phyloP scores from a whole-genome alignment of 2,888 invertebrate species.

The Ichneumon xanthorius region DNA sequence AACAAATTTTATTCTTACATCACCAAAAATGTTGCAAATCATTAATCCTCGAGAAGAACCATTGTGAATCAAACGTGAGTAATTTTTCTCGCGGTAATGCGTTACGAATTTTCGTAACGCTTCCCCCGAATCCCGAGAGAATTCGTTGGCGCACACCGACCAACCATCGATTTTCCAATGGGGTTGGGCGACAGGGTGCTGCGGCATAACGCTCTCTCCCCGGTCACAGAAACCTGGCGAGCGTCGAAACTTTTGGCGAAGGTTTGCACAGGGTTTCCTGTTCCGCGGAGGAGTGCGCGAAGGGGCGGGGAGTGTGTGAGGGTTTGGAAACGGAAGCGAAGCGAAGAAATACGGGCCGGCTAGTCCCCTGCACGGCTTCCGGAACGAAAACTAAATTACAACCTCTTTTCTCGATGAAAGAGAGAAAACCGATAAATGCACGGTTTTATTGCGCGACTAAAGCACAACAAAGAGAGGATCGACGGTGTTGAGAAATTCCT shows the following conservation, averaged over 20 bases:
- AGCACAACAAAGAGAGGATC: background rate
- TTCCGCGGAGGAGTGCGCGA: background rate
- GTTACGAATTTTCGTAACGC: conserved; percentile 32
- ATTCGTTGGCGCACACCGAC: conserved; percentile 63
- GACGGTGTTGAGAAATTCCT: conserved; percentile 15
- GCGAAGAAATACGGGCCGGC: conserved; percentile 55
- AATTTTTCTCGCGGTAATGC: background rate
- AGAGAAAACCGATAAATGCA: conserved; percentile 24
- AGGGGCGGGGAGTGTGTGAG: background rate
- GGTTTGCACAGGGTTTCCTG: conserved; percentile 54
- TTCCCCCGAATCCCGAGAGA: conserved; percentile 30
- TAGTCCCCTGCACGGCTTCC: conserved; percentile 55
- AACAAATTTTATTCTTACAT: no score
- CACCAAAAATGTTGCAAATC: background rate
- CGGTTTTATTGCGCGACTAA: background rate
- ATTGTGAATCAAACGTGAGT: conserved; percentile 42
- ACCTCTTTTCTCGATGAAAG: background rate
- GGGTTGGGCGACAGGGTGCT: conserved; percentile 24
- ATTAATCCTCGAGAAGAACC: conserved; percentile 40
- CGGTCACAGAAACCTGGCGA: conserved; percentile 2
- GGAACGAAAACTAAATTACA: conserved; percentile 33
- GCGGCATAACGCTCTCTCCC: conserved; percentile 3
- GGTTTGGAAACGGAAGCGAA: conserved; percentile 48
- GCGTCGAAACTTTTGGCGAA: conserved; percentile 53
- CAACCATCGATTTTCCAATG: conserved; percentile 67